Evolutionary conservation across 2,113 vertebrate genomes (phyloP), one percentile per base, ranked within the genome.

Genomic region (Xenopus laevis): DNA sequence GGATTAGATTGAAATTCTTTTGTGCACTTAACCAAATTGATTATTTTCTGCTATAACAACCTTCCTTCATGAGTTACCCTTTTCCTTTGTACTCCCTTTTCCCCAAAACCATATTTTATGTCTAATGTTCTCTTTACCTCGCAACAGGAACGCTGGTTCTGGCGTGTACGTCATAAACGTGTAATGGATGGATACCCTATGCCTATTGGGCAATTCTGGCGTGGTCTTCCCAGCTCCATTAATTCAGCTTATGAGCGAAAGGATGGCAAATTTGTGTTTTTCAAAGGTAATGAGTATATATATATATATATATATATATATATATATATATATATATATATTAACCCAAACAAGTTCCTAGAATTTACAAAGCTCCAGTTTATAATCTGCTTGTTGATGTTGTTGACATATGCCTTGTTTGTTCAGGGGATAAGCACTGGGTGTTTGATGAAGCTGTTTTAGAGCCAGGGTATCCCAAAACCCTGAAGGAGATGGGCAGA

Each of bases 251-350:
- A 95, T 0, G 95, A 97, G 79, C 89, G 93, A 40, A 82, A 89
- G 18, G 94, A 96, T 74, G 95, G 95, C 2, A 95, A 95, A 72
- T 97, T 97, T 74, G 87, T 96, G 68, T 97, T 97, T 85, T 96
- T 97, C 84, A 97, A 96, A 85, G 95, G 95, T 96, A 81, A 9
- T 40, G 33, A 40, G 33, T 5, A 40, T 40, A 40, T 40, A 40
- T 40, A 40, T 40, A 40, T 27, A 27, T 27, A 27, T 27, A 45
- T 4, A 44, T 0, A 73, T 44, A 58, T 58, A 10, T 58, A 10
- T 18, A 7, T 10, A 13, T 20, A 27, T 27, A 27, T 27, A 27
- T 58, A 10, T 18, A 7, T 10, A 13, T 20, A 27, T 27, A 27
- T 27, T 2, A 59, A 11, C 18, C 17, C 16, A 9, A 3, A 21